Evolutionary conservation across 2,888 invertebrate species (phyloP), one percentile per base, ranked within the genome.

Genomic region (Anarsia innoxiella): DNA sequence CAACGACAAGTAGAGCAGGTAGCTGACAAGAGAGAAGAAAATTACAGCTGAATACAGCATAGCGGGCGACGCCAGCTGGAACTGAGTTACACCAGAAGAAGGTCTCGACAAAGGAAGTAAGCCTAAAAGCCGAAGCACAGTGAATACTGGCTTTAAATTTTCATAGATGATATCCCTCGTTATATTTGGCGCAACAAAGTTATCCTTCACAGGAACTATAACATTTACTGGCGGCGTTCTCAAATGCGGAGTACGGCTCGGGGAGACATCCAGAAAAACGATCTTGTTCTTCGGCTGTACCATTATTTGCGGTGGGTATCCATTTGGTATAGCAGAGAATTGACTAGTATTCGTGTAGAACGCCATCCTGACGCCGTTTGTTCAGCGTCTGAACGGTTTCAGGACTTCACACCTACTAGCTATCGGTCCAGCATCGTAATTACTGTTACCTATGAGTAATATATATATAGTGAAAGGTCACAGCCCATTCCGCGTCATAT

Each of bases 1-100:
- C 45, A 88, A 83, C 31, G 89, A 87, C 2, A 91, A 82, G 52
- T 90, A 91, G 0, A 85, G 66, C 10, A 90, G 84, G 49, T 89
- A 90, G 39, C 67, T 80, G 33, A 85, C 49, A 26, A 90, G 59
- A 1, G 83, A 52, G 13, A 80, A 36, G 48, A 86, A 89, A 12
- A 89, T 57, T 3, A 76, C 37, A 0, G 85, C 45, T 0, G 91
- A 89, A 50, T 91, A 91, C 0, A 82, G 52, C 79, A 90, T 86
- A 1, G 88, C 74, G 0, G 87, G 60, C 0, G 89, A 87, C 1
- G 82, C 76, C 1, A 88, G 48, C 8, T 66, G 61, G 45, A 87
- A 88, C 39, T 71, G 62, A 25, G 83, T 86, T 2, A 83, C 56
- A 8, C 88, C 87, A 1, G 84, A 63, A 4, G 79, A 68, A 0